Evolutionary conservation across 2,797 vertebrate genomes (phyloP).

Genomic region (Chloroceryle inda): DNA sequence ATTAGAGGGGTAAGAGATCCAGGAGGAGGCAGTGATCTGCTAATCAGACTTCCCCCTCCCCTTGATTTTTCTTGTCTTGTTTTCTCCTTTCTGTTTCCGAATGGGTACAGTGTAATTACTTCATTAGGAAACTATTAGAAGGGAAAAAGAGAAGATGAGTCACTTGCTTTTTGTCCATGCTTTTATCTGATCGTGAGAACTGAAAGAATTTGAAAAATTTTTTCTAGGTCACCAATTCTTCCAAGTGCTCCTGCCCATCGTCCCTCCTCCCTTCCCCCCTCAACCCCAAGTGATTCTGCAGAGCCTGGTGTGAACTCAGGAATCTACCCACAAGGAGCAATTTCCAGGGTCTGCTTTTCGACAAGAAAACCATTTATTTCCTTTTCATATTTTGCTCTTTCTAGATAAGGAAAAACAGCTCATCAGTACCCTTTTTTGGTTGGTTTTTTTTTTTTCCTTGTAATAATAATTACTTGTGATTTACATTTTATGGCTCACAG

Average conservation of each 20-base stretch:
- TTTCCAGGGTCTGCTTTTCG: constrained; percentile 9
- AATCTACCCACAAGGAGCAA: background rate
- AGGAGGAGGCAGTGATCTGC: constrained; percentile 4
- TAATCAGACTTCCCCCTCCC: background rate
- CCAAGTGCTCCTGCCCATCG: constrained; percentile 9
- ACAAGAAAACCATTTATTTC: background rate
- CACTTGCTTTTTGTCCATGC: background rate
- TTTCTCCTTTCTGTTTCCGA: background rate
- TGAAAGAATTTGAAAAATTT: constrained; percentile 60
- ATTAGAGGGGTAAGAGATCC: background rate
- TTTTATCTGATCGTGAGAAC: constrained; percentile 70
- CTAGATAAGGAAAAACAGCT: constrained; percentile 2
- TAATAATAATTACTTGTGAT: background rate
- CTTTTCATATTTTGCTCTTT: background rate
- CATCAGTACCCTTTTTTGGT: accelerated
- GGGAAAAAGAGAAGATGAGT: constrained; percentile 57
- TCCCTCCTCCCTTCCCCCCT: background rate
- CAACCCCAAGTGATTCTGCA: constrained; percentile 9
- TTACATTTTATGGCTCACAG: background rate
- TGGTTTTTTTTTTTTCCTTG: background rate
- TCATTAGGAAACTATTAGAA: constrained; percentile 70
- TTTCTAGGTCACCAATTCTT: constrained; percentile 58
- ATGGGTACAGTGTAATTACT: constrained; percentile 33
- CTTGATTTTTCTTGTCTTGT: background rate
- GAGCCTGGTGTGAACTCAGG: background rate